Percentiles rank a stretch among this genome's conserved stretches.
These are phyloP conservation scores for Aldrovandia affinis DNA, from an alignment of 2,797 vertebrate species.

Conservation along the genomic window DNA sequence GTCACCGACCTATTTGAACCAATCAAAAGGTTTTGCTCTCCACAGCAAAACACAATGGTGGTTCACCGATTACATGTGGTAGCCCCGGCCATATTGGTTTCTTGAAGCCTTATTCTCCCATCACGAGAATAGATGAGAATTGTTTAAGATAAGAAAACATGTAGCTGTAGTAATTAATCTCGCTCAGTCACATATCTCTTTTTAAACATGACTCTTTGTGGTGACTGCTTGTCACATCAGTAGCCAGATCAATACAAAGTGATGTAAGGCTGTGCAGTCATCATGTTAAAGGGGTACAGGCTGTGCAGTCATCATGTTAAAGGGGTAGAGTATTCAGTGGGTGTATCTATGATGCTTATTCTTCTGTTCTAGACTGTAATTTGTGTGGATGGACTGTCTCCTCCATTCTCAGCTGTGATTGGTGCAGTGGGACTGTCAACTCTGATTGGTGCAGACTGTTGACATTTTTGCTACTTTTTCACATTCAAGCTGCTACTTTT, in stretches of 20 bases:
- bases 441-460: background rate
- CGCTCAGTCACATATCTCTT: too few species aligned
- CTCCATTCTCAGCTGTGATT: slow-evolving; percentile 14
- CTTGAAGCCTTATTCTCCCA: too few species aligned
- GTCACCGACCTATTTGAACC: too few species aligned
- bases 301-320: background rate
- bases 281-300: background rate
- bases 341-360: background rate
- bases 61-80: too few species aligned
- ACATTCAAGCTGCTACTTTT: background rate
- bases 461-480: too few species aligned
- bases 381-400: background rate
- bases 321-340: background rate
- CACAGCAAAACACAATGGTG: too few species aligned
- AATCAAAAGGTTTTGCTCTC: too few species aligned
- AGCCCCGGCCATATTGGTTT: too few species aligned
- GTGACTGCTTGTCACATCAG: background rate
- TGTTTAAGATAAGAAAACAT: too few species aligned
- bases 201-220: too few species aligned
- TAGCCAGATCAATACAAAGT: background rate
- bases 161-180: too few species aligned
- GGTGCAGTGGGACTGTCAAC: background rate
- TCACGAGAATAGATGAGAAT: too few species aligned
- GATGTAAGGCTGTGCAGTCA: background rate
- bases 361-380: background rate